Conservation (phyloP, 2,888 invertebrate species). For the Rhabditophanes sp. region DNA sequence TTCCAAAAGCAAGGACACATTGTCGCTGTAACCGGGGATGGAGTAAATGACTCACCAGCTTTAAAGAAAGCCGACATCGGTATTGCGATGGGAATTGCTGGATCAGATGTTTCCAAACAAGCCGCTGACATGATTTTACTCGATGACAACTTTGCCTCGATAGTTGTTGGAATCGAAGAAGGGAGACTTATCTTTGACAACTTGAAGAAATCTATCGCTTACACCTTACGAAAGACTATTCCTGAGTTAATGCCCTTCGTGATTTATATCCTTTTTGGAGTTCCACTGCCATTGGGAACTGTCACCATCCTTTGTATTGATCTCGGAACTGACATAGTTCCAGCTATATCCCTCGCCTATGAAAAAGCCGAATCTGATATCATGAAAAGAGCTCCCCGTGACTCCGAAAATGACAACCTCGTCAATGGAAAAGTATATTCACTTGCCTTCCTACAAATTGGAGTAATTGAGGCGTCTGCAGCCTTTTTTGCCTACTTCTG, state of each 20-base stretch:
- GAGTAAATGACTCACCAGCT: constrained; percentile 54
- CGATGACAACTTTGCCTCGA: constrained; percentile 85
- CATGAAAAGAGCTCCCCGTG: constrained; percentile 55
- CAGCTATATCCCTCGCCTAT: constrained; percentile 60
- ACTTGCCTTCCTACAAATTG: constrained; percentile 98
- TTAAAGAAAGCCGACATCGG: constrained; percentile 46
- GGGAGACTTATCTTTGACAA: constrained; percentile 52
- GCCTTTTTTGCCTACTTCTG: constrained; percentile 99
- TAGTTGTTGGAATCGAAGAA: constrained; percentile 69
- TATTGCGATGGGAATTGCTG: constrained; percentile 45
- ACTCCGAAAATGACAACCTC: constrained; percentile 54
- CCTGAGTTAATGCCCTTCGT: constrained; percentile 51
- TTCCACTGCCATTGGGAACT: constrained; percentile 51
- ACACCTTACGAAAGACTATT: constrained; percentile 49
- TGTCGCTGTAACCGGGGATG: constrained; percentile 53
- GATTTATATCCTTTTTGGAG: constrained; percentile 49
- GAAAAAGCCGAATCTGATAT: constrained; percentile 60
- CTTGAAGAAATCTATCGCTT: constrained; percentile 52
- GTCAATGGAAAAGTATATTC: constrained; percentile 68
- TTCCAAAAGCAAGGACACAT: constrained; percentile 52
- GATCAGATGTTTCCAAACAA: constrained; percentile 60
- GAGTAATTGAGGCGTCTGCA: constrained; percentile 98
- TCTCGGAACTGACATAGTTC: constrained; percentile 52
- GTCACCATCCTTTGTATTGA: constrained; percentile 52
- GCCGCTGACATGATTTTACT: constrained; percentile 97